These are phyloP conservation scores for Podarcis lilfordi DNA, from an alignment of 2,797 vertebrate species.

Conservation along the genomic window DNA sequence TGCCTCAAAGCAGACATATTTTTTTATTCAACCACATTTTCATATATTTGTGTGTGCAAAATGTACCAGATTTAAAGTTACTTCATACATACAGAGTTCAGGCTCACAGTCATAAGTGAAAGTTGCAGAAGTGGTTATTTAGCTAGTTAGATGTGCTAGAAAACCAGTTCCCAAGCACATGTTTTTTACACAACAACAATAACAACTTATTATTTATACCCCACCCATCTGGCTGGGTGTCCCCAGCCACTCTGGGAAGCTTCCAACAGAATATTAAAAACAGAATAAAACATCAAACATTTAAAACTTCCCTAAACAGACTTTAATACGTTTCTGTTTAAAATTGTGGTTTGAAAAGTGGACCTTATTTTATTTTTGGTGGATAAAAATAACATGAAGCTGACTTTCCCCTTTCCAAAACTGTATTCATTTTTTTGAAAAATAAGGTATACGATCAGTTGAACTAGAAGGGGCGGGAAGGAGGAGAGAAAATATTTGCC, in stretches of 20 bases:
- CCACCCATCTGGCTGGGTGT: too few relatives aligned
- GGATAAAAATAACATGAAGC: not conserved
- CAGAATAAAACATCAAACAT: too few relatives aligned
- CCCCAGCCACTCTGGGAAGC: too few relatives aligned
- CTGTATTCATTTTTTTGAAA: constrained; percentile 53
- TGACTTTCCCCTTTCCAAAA: constrained; percentile 39
- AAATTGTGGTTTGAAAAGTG: not conserved
- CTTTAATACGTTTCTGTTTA: constrained; percentile 41
- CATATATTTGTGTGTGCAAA: constrained; percentile 39
- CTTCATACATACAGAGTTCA: not conserved
- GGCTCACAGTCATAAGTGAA: not conserved
- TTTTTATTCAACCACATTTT: constrained; percentile 40
- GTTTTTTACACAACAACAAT: not conserved
- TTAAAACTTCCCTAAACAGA: not conserved
- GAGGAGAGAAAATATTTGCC: not conserved
- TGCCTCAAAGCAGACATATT: not conserved
- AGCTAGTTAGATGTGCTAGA: not conserved
- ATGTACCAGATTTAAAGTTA: not conserved
- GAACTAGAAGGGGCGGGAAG: not conserved
- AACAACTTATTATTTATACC: too few relatives aligned
- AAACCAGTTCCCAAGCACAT: not conserved
- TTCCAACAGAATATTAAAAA: too few relatives aligned
- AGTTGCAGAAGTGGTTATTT: not conserved
- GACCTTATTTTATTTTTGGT: not conserved
- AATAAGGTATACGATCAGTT: not conserved